These are phyloP conservation scores for Oedothorax gibbosus DNA, from an alignment of 1,140 invertebrate species.

Conservation along the genomic window DNA sequence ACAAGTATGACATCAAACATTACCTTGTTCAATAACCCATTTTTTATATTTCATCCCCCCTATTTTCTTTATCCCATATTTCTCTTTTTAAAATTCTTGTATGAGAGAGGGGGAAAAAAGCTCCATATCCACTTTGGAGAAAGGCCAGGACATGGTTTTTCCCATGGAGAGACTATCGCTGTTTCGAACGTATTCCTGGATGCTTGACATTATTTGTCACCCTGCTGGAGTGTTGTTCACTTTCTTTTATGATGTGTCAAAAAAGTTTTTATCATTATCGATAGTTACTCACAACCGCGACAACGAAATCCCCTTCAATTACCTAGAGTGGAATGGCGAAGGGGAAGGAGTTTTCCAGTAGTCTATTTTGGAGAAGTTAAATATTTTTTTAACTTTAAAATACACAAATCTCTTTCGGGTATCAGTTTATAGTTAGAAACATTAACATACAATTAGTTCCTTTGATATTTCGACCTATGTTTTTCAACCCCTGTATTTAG, in stretches of 20 bases:
- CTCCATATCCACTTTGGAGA: conserved; percentile 9
- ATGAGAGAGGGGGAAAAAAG: neutral
- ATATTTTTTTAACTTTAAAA: too few relatives aligned
- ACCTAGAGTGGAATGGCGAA: too few relatives aligned
- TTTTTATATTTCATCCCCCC: neutral
- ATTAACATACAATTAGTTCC: too few relatives aligned
- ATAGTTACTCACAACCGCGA: too few relatives aligned
- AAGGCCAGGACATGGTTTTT: conserved; percentile 32
- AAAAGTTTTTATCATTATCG: conserved; percentile 39
- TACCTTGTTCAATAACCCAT: conserved; percentile 18
- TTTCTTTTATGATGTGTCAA: conserved; percentile 33
- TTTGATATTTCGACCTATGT: too few relatives aligned
- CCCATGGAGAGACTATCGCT: conserved; percentile 1
- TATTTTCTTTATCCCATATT: neutral
- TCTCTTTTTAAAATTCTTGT: conserved; percentile 1
- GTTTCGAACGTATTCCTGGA: neutral
- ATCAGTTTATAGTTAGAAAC: too few relatives aligned
- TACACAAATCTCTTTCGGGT: too few relatives aligned
- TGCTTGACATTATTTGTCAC: conserved; percentile 36
- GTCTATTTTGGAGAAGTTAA: too few relatives aligned
- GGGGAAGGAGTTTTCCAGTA: too few relatives aligned
- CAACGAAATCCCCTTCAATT: too few relatives aligned
- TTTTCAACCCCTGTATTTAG: too few relatives aligned
- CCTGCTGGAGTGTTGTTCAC: conserved; percentile 24
- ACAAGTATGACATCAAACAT: conserved; percentile 28